Evolutionary conservation across 2,797 vertebrate species (phyloP), one percentile per base, ranked within the genome.

Genomic region (Chelidonichthys spinosus): DNA sequence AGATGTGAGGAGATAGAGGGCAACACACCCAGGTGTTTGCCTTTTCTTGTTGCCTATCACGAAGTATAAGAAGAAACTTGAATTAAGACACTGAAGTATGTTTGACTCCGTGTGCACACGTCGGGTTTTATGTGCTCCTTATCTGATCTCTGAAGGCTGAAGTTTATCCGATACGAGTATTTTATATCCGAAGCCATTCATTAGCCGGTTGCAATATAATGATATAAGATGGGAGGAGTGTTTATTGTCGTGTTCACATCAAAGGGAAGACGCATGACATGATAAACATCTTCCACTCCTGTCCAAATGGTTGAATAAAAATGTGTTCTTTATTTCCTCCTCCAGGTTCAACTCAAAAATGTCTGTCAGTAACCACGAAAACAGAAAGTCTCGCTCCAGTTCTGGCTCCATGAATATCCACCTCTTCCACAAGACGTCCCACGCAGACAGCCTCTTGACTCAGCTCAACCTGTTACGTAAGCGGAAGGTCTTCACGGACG

Each of bases 341-440:
- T 62, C 3, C 80, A 93, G 91, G 78, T 84, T 46, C 7, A 49
- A 73, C 75, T 74, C 82, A 14, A 89, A 92, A 79, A 96, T 96
- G 96, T 96, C 95, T 43, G 95, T 96, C 79, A 96, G 94, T 66
- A 96, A 92, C 84, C 96, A 96, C 63, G 96, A 96, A 83, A 96
- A 96, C 88, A 91, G 96, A 63, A 96, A 96, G 82, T 96, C 96
- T 13, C 94, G 96, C 67, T 95, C 96, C 5, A 96, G 96, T 74
- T 95, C 94, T 0, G 96, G 96, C 56, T 96, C 96, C 32, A 96
- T 96, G 96, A 96, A 96, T 80, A 96, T 96, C 80, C 95, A 96
- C 0, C 93, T 96, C 33, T 96, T 95, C 88, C 96, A 96, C 88
- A 96, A 96, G 86, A 94, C 95, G 0, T 94, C 95, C 3, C 95